Percentiles rank a stretch among this genome's conserved stretches.
Evolutionary conservation across 92 coral and sea anemone genomes (phyloP).

Genomic region (Desmophyllum pertusum): DNA sequence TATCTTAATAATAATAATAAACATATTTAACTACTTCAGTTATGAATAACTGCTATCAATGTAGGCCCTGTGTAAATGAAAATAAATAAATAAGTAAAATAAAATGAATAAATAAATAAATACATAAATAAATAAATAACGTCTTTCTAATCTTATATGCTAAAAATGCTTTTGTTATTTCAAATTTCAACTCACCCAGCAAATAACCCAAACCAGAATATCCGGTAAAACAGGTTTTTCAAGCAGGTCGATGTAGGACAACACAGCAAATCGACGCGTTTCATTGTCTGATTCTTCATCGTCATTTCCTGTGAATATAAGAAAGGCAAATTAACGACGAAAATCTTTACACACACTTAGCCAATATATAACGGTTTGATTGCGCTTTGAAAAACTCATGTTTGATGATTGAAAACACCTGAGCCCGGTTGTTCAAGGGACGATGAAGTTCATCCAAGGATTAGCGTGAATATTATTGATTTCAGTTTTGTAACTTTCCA

Average conservation of each 20-base stretch:
- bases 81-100: no score
- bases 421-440: no score
- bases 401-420: no score
- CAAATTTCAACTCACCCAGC: conserved; percentile 80
- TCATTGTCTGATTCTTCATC: conserved; percentile 85
- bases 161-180: not conserved
- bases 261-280: conserved; percentile 75
- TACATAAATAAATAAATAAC: no score
- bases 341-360: not conserved
- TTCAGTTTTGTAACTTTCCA: no score
- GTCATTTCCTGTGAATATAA: conserved; percentile 60
- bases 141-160: not conserved
- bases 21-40: no score
- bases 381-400: no score
- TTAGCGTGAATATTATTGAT: no score
- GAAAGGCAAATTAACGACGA: not conserved
- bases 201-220: conserved; percentile 73
- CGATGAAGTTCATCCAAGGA: no score
- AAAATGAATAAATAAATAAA: no score
- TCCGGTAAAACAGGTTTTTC: conserved; percentile 88
- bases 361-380: not conserved
- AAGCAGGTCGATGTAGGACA: conserved; percentile 73
- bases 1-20: not conserved
- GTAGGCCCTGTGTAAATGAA: no score
- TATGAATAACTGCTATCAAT: no score